phyloP scores from a whole-genome alignment of 2,888 invertebrate species.

The Cosmia trapezina region DNA sequence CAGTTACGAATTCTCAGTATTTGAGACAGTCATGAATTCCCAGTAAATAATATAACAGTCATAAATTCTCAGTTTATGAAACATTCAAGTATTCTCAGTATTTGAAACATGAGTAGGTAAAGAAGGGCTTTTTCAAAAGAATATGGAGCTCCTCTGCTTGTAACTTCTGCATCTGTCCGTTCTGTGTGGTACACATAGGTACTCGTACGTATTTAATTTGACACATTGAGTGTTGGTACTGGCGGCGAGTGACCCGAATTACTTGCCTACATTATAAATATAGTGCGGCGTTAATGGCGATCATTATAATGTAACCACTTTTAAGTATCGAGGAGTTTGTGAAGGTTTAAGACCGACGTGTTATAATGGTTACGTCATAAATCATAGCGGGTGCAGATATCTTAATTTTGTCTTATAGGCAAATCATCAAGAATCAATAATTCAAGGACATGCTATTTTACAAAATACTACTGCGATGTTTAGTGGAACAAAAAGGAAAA shows the following conservation, averaged over 20 bases:
- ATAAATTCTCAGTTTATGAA: too few relatives aligned
- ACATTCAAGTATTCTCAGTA: background rate
- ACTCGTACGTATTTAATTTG: constrained; percentile 25
- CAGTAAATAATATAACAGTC: background rate
- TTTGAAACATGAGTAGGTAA: background rate
- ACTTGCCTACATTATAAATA: constrained; percentile 42
- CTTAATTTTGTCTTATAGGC: background rate
- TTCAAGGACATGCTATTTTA: background rate
- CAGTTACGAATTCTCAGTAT: background rate
- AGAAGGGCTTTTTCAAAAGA: background rate
- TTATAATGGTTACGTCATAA: background rate
- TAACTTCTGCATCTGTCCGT: constrained; percentile 8
- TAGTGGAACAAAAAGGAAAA: background rate
- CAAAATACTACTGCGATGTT: background rate
- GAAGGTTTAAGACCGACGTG: background rate
- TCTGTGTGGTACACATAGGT: background rate
- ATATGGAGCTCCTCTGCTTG: background rate
- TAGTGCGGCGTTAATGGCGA: constrained; percentile 24
- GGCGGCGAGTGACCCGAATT: constrained; percentile 48
- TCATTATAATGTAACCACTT: constrained; percentile 13
- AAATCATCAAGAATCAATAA: background rate
- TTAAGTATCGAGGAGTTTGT: constrained; percentile 1
- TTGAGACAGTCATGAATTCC: too few relatives aligned
- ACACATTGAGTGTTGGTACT: constrained; percentile 26
- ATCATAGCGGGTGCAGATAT: background rate